Evolutionary conservation across 2,888 invertebrate species (phyloP).

Genomic region (Helobdella robusta): DNA sequence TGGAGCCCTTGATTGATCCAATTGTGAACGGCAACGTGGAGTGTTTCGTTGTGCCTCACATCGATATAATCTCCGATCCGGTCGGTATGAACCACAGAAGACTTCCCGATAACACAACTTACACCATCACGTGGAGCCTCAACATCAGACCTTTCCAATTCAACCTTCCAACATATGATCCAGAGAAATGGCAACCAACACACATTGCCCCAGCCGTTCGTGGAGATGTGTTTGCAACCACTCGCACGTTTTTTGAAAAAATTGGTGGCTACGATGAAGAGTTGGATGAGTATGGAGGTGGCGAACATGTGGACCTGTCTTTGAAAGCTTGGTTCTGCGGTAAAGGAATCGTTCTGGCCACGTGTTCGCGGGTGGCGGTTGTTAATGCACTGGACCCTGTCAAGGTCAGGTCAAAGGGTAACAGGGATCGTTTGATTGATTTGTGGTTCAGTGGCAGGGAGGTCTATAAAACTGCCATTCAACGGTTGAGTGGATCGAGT

Average conservation of each 20-base stretch:
- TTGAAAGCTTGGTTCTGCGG: constrained; percentile 34
- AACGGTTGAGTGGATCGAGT: constrained; percentile 20
- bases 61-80: constrained; percentile 33
- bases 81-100: constrained; percentile 32
- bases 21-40: too few species aligned
- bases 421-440: constrained; percentile 30
- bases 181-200: neutral
- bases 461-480: constrained; percentile 26
- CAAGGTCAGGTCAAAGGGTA: constrained; percentile 26
- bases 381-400: constrained; percentile 34
- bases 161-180: neutral
- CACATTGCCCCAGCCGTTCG: constrained; percentile 30
- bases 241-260: constrained; percentile 28
- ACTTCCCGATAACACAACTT: constrained; percentile 23
- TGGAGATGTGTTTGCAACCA: constrained; percentile 33
- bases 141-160: constrained; percentile 25
- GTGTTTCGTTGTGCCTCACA: constrained; percentile 34
- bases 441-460: constrained; percentile 32
- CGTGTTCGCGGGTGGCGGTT: constrained; percentile 35
- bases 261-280: constrained; percentile 32
- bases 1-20: constrained; percentile 33
- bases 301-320: constrained; percentile 34
- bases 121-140: constrained; percentile 32
- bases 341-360: constrained; percentile 27
- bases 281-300: constrained; percentile 32